Evolutionary conservation across 2,113 vertebrate species (phyloP), one percentile per base, ranked within the genome.

Genomic region (rat (Rattus norvegicus)): DNA sequence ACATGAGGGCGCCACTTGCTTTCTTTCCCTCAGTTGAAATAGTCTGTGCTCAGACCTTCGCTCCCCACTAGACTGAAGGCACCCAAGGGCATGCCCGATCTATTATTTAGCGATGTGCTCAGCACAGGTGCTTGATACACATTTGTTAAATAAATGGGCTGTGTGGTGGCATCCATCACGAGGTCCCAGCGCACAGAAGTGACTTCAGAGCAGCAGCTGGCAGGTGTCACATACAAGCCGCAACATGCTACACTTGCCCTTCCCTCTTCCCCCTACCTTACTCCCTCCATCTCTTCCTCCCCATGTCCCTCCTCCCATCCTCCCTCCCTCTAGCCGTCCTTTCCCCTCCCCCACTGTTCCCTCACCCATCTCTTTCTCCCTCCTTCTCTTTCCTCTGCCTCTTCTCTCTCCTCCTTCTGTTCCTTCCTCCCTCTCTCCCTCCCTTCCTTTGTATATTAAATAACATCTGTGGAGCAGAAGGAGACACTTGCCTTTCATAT

Each of bases 221-320:
- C 90, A 54, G 70, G 8, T 33, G 14, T 7, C 56, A 2, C 47
- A 26, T 0, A 5, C 24, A 36, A 0, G 5, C 12, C 0, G 3
- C 39, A 26, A 12, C 5, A 19, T 61, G 28, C 63, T 3, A 30
- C 16, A 1, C 59, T 12, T 13, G 28, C 2, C 63, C 19, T 69
- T 24, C 19, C 56, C 33, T 59, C 54, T 5, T 33, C 30, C 49
- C 11, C 49, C 8, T 36, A 2, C 33, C 54, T 28, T 30, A 8
- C 39, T 11, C 8, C 56, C 4, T 26, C 22, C 54, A 13, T 13
- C 36, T 7, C 52, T 20, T 3, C 1, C 33, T 14, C 17, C 8
- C 20, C 2, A 3, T 7, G 4, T 22, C 1, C 8, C 13, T 14
- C 0, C 3, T 3, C 24, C 43, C 24, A 10, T 3, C 36, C 1